Base-by-base conservation (phyloP, 64 coral and sea anemone genomes). In the Dendrophyllia cribrosa region DNA sequence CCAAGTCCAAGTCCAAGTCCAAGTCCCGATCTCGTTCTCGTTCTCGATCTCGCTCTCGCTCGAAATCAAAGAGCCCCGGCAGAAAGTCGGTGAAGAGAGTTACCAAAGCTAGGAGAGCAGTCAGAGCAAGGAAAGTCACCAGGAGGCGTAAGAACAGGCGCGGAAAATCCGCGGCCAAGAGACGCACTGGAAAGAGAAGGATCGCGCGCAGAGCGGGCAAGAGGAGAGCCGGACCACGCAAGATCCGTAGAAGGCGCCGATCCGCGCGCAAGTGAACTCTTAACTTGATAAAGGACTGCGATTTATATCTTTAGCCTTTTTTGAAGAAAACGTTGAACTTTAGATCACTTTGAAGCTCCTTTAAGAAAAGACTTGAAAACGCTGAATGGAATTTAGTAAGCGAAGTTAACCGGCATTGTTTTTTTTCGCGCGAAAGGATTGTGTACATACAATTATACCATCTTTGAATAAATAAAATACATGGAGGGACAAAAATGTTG, bases 21-120 rank as follows among this genome's bases (percentile, higher is more conserved):
- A 72, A 72, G 34, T 13, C 78, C 14, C 58, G 59, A 5, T 82
- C 78, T 6, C 78, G 78, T 4, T 82, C 80, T 3, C 19, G 62
- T 22, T 84, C 80, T 1, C 80, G 62, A 12, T 84, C 80, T 4
- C 62, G 46, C 7, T 84, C 80, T 47, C 16, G 62, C 8, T 84
- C 80, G 1, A 34, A 15, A 68, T 76, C 59, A 45, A 90, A 79
- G 80, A 83, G 77, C 52, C 69, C 89, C 5, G 77, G 56, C 51
- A 83, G 71, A 34, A 60, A 70, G 51, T 83, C 77, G 11, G 78
- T 91, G 51, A 91, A 83, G 66, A 83, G 64, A 76, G 58, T 63
- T 12, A 89, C 70, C 34, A 89, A 89, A 52, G 64, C 89, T 21
- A 91, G 83, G 17, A 83, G 83, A 26, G 58, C 67, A 83, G 72